phyloP scores from a whole-genome alignment of 2,888 invertebrate genomes.

The Mesochorus sp. region DNA sequence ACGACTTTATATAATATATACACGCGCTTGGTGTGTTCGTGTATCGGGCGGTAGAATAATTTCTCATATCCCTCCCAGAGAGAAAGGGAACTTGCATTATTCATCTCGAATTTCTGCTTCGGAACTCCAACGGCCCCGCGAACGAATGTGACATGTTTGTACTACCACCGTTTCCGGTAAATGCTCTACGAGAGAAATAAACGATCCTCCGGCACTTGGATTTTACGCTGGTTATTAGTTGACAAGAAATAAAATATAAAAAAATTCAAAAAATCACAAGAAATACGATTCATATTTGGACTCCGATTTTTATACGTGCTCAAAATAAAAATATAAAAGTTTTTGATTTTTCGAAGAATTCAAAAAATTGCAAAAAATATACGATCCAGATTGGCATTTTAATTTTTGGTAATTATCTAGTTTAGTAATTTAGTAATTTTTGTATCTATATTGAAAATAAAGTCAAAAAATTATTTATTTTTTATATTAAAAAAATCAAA shows the following conservation, averaged over 20 bases:
- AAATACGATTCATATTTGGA: no score
- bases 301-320: no score
- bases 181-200: constrained; percentile 26
- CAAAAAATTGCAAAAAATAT: no score
- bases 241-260: background rate
- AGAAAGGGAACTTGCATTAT: constrained; percentile 44
- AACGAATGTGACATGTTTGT: constrained; percentile 13
- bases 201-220: constrained; percentile 28
- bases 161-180: constrained; percentile 29
- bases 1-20: background rate
- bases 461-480: no score
- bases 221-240: constrained; percentile 7
- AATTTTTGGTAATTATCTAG: no score
- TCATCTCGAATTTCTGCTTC: constrained; percentile 35
- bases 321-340: no score
- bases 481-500: no score
- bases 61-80: constrained; percentile 33
- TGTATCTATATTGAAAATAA: no score
- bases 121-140: constrained; percentile 22
- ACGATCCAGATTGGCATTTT: no score
- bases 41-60: constrained; percentile 27
- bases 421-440: no score
- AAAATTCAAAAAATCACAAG: background rate
- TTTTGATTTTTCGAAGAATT: no score
- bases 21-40: background rate